These are phyloP conservation scores for Eristalinus aeneus DNA, from an alignment of 2,888 invertebrate species.

Conservation along the genomic window DNA sequence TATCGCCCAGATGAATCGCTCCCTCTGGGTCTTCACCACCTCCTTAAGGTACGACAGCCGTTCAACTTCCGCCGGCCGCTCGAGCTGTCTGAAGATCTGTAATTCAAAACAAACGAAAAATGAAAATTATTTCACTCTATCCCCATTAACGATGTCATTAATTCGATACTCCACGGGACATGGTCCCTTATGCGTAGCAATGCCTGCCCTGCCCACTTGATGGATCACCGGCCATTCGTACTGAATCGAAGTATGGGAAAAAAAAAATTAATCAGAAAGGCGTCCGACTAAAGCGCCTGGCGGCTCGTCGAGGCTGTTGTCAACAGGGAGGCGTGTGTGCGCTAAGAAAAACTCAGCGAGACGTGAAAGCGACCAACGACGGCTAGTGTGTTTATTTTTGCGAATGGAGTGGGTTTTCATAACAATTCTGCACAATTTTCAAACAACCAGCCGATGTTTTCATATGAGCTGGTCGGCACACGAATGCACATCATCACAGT, in stretches of 20 bases:
- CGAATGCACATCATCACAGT: not conserved
- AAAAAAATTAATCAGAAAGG: not conserved
- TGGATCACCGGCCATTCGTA: conserved; percentile 23
- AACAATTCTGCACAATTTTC: conserved; percentile 52
- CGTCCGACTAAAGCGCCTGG: not conserved
- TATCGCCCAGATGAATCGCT: conserved; percentile 83
- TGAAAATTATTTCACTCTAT: not conserved
- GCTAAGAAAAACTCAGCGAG: not conserved
- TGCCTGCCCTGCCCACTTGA: conserved; percentile 3
- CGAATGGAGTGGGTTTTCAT: conserved; percentile 53
- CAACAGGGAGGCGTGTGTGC: conserved; percentile 19
- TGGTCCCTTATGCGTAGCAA: not conserved
- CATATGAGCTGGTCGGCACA: conserved; percentile 1
- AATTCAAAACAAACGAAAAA: conserved; percentile 32
- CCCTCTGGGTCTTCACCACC: conserved; percentile 83
- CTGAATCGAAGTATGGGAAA: not conserved
- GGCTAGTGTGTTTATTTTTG: conserved; percentile 55
- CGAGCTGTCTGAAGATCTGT: conserved; percentile 89
- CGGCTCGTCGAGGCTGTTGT: conserved; percentile 13
- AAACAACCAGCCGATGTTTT: conserved; percentile 44
- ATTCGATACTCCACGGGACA: conserved; percentile 14
- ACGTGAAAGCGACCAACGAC: not conserved
- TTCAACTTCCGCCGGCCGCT: conserved; percentile 88
- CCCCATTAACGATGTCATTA: conserved; percentile 10
- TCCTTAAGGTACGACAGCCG: conserved; percentile 84